Evolutionary conservation across 2,888 invertebrate species (phyloP), one percentile per base, ranked within the genome.

Genomic region (Cecidostiba fungosa): DNA sequence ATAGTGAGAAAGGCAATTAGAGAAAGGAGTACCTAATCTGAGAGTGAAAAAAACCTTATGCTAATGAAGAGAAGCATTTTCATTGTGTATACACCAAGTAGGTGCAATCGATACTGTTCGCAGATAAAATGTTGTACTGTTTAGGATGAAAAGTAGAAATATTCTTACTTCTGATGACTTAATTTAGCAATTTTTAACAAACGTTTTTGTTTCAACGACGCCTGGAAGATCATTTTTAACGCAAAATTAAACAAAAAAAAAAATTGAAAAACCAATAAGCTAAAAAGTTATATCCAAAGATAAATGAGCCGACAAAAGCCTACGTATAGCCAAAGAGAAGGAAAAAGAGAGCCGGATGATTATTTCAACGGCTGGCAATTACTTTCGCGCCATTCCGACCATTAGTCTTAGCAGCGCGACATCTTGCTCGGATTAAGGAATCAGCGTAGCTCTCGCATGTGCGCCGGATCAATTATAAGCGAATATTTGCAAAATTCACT

Each of bases 391-490:
- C 87, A 83, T 87, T 86, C 87, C 86, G 87, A 79, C 88, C 88
- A 88, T 89, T 88, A 89, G 88, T 88, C 90, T 89, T 84, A 69
- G 83, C 77, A 12, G 23, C 88, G 90, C 89, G 91, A 92, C 92
- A 92, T 92, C 92, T 92, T 92, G 92, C 91, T 89, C 88, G 90
- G 91, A 92, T 92, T 91, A 91, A 90, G 90, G 89, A 91, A 90
- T 88, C 87, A 86, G 86, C 87, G 86, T 88, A 89, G 89, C 87
- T 73, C 62, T 23, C 26, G 16, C n/a, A 23, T n/a, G 66, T 29
- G 32, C 69, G 59, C 83, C 83, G 29, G 78, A 72, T 59, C 54
- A 76, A 80, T 82, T 47, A n/a, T 72, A 39, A 54, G 80, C 74
- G 77, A 77, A 47, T 74, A 82, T 72, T 80, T 83, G 74, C 70